phyloP scores from a whole-genome alignment of 2,113 vertebrate species.

The Amblyopsis rosae region DNA sequence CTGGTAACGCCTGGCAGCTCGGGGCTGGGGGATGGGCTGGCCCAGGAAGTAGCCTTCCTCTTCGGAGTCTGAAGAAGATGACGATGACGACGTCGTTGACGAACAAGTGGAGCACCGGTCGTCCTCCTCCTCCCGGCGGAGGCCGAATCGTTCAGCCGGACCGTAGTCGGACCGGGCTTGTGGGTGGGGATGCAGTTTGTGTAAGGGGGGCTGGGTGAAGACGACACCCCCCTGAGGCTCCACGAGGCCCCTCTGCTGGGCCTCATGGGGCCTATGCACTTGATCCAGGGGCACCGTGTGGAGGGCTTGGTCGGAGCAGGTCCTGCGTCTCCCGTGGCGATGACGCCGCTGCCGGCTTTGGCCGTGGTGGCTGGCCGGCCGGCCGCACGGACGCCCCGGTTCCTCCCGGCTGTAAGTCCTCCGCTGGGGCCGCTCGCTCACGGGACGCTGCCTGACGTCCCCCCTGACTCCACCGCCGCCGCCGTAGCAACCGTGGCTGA shows the following conservation, averaged over 20 bases:
- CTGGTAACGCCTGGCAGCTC: conserved; percentile 76
- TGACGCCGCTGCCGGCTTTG: conserved; percentile 72
- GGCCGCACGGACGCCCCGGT: conserved; percentile 51
- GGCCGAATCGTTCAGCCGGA: conserved; percentile 79
- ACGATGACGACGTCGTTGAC: conserved; percentile 10
- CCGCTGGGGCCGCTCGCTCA: conserved; percentile 90
- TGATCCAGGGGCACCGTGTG: conserved; percentile 84
- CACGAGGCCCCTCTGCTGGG: conserved; percentile 74
- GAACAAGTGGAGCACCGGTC: conserved; percentile 93
- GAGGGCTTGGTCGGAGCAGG: conserved; percentile 91
- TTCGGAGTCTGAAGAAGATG: conserved; percentile 92
- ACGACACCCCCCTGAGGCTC: conserved; percentile 69
- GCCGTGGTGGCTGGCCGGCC: conserved; percentile 63
- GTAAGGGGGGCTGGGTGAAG: conserved; percentile 72
- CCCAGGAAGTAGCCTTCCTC: conserved; percentile 96
- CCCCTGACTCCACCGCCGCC: conserved; percentile 72
- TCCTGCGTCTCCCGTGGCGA: conserved; percentile 84
- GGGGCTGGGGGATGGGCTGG: conserved; percentile 92
- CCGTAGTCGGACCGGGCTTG: conserved; percentile 83
- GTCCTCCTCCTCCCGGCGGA: conserved; percentile 87
- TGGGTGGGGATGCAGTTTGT: conserved; percentile 75
- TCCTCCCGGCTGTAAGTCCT: conserved; percentile 85
- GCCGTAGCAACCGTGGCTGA: conserved; percentile 86
- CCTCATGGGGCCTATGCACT: conserved; percentile 73
- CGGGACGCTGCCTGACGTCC: conserved; percentile 83